Evolutionary conservation across 30 jellyfish, hydroid and myxozoan species (phyloP).

Genomic region (Sanderia malayensis): DNA sequence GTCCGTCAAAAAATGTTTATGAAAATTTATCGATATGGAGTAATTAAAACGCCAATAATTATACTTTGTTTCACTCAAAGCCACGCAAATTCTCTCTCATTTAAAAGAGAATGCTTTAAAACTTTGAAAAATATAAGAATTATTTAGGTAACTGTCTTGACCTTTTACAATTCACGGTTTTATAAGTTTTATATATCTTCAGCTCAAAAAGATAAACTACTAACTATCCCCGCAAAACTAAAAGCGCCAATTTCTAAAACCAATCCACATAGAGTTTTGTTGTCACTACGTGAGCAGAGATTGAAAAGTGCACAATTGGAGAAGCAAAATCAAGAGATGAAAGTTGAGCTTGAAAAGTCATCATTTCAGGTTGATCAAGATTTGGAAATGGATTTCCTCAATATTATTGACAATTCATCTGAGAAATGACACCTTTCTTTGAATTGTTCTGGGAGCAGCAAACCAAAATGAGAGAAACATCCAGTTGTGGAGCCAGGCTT

Average conservation of each 20-base stretch:
- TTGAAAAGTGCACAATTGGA: constrained; percentile 35
- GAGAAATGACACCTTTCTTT: constrained; percentile 34
- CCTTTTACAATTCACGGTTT: too few species aligned
- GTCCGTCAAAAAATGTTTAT: too few species aligned
- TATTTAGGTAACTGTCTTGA: too few species aligned
- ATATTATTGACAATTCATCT: constrained; percentile 21
- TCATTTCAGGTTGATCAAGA: constrained; percentile 26
- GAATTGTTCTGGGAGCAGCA: constrained; percentile 37
- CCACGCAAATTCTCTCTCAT: too few species aligned
- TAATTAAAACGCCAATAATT: too few species aligned
- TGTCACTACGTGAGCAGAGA: constrained; percentile 33
- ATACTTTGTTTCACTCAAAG: too few species aligned
- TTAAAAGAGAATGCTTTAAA: too few species aligned
- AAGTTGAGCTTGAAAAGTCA: constrained; percentile 14
- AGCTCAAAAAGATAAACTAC: constrained; percentile 13
- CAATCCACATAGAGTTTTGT: constrained; percentile 23
- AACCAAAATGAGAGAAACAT: constrained; percentile 17
- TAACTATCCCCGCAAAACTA: constrained; percentile 25
- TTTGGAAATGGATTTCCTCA: constrained; percentile 20
- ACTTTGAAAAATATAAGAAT: too few species aligned
- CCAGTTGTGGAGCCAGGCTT: constrained; percentile 27
- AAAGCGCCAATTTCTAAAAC: constrained; percentile 41
- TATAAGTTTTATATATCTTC: too few species aligned
- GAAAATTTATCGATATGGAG: too few species aligned
- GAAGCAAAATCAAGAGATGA: constrained; percentile 33